Percentiles rank a stretch among this genome's conserved stretches.
Evolutionary conservation across 2,797 vertebrate genomes (phyloP).

Genomic region (Avahi laniger): DNA sequence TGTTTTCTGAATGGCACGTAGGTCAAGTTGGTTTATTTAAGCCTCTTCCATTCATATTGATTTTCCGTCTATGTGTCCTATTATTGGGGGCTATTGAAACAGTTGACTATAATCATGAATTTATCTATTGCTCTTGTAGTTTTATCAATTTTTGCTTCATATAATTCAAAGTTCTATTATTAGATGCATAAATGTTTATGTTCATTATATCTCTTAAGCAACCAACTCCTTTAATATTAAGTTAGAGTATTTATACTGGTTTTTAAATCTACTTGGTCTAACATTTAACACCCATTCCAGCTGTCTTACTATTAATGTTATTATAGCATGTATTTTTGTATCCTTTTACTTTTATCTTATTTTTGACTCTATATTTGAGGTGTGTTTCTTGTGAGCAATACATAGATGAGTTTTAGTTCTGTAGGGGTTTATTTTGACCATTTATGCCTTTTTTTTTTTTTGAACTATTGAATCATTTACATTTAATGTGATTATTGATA

Average conservation of each 20-base stretch:
- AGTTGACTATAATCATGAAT: not conserved
- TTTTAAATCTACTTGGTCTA: not conserved
- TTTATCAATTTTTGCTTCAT: not conserved
- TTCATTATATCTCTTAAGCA: not conserved
- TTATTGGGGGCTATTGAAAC: not conserved
- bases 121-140: not conserved
- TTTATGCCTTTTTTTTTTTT: not conserved
- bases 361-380: not conserved
- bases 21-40: not conserved
- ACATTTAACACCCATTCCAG: not conserved
- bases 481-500: not conserved
- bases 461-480: not conserved
- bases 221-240: not conserved
- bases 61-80: not conserved
- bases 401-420: not conserved
- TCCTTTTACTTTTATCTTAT: not conserved
- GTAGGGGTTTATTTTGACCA: not conserved
- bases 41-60: not conserved
- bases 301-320: not conserved
- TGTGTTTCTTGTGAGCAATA: not conserved
- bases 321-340: not conserved
- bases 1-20: not conserved
- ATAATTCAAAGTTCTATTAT: not conserved
- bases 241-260: not conserved
- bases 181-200: not conserved